phyloP scores from a whole-genome alignment of 2,797 vertebrate genomes.

The Rallus crepitans region DNA sequence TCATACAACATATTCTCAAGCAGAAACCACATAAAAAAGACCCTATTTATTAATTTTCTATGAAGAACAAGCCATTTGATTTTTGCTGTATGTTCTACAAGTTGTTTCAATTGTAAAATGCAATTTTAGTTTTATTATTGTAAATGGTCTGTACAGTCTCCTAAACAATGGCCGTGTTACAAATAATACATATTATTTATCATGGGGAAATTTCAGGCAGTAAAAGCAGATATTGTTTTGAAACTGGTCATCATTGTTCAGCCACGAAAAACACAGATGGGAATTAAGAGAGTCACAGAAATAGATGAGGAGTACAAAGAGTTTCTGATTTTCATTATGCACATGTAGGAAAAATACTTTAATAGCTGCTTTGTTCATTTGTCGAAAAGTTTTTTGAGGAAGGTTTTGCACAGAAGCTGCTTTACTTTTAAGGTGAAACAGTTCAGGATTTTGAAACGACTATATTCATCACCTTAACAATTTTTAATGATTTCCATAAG shows the following conservation, averaged over 20 bases:
- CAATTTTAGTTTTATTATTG: slow-evolving; percentile 42
- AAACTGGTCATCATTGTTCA: slow-evolving; percentile 1
- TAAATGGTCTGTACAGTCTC: neutral
- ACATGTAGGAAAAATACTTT: neutral
- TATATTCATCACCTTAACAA: neutral
- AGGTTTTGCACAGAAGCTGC: neutral
- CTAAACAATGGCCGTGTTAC: neutral
- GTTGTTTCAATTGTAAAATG: neutral
- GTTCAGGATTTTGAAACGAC: neutral
- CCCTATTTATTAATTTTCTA: neutral
- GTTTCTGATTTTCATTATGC: neutral
- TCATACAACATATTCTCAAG: neutral
- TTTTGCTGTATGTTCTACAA: neutral
- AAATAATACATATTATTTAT: neutral
- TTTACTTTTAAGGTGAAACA: neutral
- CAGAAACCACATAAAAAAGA: neutral
- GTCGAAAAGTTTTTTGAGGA: neutral
- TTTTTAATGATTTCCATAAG: neutral
- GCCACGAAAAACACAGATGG: neutral
- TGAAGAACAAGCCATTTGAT: neutral
- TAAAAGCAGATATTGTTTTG: neutral
- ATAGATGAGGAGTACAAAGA: neutral
- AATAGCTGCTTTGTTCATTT: neutral
- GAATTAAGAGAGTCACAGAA: neutral
- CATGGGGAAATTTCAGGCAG: neutral